Evolutionary conservation across 2,797 vertebrate genomes (phyloP), one percentile per base, ranked within the genome.

Genomic region (Siniperca undulata): DNA sequence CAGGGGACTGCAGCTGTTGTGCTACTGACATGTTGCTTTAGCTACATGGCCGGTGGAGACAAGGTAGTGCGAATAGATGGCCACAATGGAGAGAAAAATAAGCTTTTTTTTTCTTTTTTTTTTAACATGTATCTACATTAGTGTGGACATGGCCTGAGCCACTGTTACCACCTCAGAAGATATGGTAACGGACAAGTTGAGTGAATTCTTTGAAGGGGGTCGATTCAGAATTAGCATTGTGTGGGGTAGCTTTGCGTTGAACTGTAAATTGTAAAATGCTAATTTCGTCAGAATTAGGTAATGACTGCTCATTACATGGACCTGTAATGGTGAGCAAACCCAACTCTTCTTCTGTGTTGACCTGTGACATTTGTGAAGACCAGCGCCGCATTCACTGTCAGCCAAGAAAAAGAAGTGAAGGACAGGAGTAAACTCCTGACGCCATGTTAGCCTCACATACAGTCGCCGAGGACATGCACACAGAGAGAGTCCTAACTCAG

Each of bases 401-500:
- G 53, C 17, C 36, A 14, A 71, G 68, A 76, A 10, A 81, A 77
- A 56, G 40, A 59, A 50, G 59, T 3, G 30, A 27, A 70, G 58
- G 81, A 79, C 59, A 74, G 55, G 53, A 67, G 61, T 36, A 66
- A 53, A 40, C 55, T 44, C 82, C 69, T 13, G 74, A 44, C 14
- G 44, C 53, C 30, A 24, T 24, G 48, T 79, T 77, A 36, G 78
- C 82, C 74, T 90, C 73, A 73, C 56, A 13, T 58, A 59, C 14
- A 77, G 48, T 34, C 75, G 74, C 74, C 0, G 78, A 86, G 74
- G 85, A 87, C 13, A 82, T 0, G 58, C 80, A 86, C 77, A 60
- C 68, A 42, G 36, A 74, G 14, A 56, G 5, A 52, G 67, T 85
- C 81, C 73, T 44, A 52, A 84, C 50, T 69, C 55, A 0, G 34